phyloP scores from a whole-genome alignment of 2,797 vertebrate species.

The Myripristis jacobus region DNA sequence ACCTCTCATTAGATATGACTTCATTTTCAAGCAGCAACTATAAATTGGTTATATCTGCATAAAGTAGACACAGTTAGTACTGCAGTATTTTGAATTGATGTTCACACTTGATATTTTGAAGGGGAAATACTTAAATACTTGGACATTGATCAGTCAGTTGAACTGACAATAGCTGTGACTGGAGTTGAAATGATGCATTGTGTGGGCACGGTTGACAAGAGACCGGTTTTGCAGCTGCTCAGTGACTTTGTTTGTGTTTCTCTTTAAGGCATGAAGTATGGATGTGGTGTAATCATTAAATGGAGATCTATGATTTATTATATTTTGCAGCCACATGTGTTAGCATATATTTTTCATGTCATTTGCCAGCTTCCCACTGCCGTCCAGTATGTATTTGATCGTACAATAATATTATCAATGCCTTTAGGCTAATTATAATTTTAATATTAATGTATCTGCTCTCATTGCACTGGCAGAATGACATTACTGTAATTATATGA shows the following conservation, averaged over 20 bases:
- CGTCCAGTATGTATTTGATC: conserved; percentile 30
- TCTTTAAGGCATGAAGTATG: conserved; percentile 22
- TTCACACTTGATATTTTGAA: conserved; percentile 33
- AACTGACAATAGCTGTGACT: conserved; percentile 14
- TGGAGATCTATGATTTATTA: conserved; percentile 8
- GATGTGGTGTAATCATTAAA: conserved; percentile 39
- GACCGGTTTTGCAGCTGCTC: conserved; percentile 14
- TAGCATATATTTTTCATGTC: conserved; percentile 28
- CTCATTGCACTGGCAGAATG: conserved; percentile 2
- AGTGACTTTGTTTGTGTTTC: conserved; percentile 3
- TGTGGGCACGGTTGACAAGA: conserved; percentile 25
- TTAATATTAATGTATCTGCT: conserved; percentile 24
- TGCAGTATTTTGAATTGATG: conserved; percentile 36
- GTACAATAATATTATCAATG: conserved; percentile 33
- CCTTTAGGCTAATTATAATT: background rate
- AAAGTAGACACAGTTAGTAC: conserved; percentile 37
- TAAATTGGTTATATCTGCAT: conserved; percentile 56
- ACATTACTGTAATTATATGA: conserved; percentile 5
- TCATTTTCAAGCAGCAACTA: conserved; percentile 62
- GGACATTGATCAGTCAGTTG: conserved; percentile 35
- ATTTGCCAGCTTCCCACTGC: conserved; percentile 14
- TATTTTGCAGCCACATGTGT: conserved; percentile 28
- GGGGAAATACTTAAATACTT: conserved; percentile 37
- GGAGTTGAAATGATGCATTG: conserved; percentile 34
- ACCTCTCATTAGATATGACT: conserved; percentile 36